Evolutionary conservation across 2,888 invertebrate genomes (phyloP), one percentile per base, ranked within the genome.

Genomic region (Fragum whitleyi): DNA sequence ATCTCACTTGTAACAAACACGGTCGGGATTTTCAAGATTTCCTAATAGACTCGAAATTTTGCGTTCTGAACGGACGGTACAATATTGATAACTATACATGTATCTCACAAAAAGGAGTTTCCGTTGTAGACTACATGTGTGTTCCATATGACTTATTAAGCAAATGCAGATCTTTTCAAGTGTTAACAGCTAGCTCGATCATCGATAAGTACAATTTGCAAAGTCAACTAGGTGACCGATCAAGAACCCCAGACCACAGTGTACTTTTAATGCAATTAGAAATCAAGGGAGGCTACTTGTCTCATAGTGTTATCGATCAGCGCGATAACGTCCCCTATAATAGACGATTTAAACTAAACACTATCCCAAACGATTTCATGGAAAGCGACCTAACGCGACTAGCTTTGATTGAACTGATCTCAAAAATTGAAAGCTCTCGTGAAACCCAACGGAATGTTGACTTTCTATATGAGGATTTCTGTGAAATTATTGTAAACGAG

Each of bases 401-500:
- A 16, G 69, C 69, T 28, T 23, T 69, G 11, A 5, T 69, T 26
- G 28, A 57, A 26, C 19, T 72, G 7, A 72, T 59, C 14, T 26
- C 36, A 9, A 16, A 42, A 11, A 72, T 72, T 21, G 72, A 72
- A 26, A 26, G 2, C 21, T 61, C 47, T n/a, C 9, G 72, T 1
- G 61, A 59, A 26, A 42, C 47, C 7, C 72, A 72, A n/a, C 9
- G 23, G 6, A 28, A 72, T 21, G 36, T 72, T 16, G 72, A 72
- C 42, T 11, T 1, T 2, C 57, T 39, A 5, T 72, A 72, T 19
- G 6, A 11, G 9, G 39, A 39, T 9, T 28, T 69, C 7, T 69
- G 69, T 36, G 53, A 53, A 19, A 53, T 32, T 16, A 59, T 79
- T n/a, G 26, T 53, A 21, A 36, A 32, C 7, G 76, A 80, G 73